Evolutionary conservation across 1,140 invertebrate genomes (phyloP).

Genomic region (Drosophila parvula): DNA sequence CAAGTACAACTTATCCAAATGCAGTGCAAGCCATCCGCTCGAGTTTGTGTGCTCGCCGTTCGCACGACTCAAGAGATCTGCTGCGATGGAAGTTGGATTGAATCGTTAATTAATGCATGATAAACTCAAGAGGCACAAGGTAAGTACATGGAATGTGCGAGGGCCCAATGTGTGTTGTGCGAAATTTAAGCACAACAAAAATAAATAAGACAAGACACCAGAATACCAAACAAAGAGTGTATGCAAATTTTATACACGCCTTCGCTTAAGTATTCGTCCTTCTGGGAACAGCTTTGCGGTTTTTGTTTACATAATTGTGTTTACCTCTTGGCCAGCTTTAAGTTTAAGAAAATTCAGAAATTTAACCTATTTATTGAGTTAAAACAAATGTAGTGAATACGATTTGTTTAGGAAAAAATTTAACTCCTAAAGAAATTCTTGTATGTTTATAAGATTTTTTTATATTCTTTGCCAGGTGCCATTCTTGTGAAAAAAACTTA

Average conservation of each 20-base stretch:
- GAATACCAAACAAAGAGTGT: slow-evolving; percentile 17
- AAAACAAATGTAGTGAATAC: neutral
- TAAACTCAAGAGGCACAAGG: slow-evolving; percentile 18
- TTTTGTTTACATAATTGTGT: neutral
- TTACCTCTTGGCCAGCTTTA: neutral
- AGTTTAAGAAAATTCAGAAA: slow-evolving; percentile 1
- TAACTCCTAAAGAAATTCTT: neutral
- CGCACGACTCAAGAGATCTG: slow-evolving; percentile 30
- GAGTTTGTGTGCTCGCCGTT: slow-evolving; percentile 41
- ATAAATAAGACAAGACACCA: slow-evolving; percentile 2
- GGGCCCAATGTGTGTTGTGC: slow-evolving; percentile 6
- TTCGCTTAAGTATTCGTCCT: neutral
- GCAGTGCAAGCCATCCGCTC: slow-evolving; percentile 32
- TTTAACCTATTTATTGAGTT: neutral
- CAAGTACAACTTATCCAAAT: slow-evolving; percentile 43
- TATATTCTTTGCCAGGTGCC: slow-evolving; percentile 28
- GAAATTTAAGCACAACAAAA: slow-evolving; percentile 6
- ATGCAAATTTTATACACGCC: slow-evolving; percentile 30
- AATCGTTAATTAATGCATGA: slow-evolving; percentile 64
- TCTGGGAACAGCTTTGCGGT: neutral
- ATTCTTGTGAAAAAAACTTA: slow-evolving; percentile 28
- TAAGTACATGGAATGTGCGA: slow-evolving; percentile 20
- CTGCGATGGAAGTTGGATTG: slow-evolving; percentile 43
- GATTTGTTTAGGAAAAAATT: neutral
- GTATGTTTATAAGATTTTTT: too few species aligned